These are phyloP conservation scores for Mylabris phalerata DNA, from an alignment of 1,140 invertebrate genomes.

Conservation along the genomic window DNA sequence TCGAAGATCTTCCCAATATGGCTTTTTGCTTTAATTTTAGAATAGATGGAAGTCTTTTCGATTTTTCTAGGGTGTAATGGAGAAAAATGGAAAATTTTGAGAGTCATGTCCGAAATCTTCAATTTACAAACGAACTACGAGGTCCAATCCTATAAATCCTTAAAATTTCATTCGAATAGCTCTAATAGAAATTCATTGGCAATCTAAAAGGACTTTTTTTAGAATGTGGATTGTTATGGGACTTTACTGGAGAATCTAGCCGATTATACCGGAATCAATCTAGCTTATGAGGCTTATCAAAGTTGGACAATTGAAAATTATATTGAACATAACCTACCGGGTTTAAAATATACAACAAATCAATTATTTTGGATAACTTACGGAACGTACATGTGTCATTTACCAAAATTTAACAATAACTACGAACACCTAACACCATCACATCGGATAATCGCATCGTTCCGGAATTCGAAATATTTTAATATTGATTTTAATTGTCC, in stretches of 20 bases:
- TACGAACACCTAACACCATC: constrained; percentile 3
- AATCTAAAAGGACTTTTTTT: constrained; percentile 15
- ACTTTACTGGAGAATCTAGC: constrained; percentile 88
- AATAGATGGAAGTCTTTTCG: too few species aligned
- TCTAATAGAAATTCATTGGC: not conserved
- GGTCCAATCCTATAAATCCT: too few species aligned
- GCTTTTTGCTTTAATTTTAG: too few species aligned
- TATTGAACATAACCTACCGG: constrained; percentile 46
- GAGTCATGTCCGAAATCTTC: too few species aligned
- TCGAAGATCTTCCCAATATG: too few species aligned
- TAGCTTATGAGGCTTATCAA: constrained; percentile 73
- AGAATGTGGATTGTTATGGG: constrained; percentile 76
- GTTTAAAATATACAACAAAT: constrained; percentile 45
- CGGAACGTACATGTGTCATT: constrained; percentile 7
- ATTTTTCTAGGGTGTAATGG: too few species aligned
- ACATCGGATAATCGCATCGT: constrained; percentile 13
- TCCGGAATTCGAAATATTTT: constrained; percentile 45
- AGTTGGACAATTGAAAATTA: constrained; percentile 59
- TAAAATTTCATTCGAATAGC: too few species aligned
- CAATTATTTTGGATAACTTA: constrained; percentile 52
- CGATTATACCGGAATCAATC: constrained; percentile 71
- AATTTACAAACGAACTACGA: too few species aligned
- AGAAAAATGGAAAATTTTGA: too few species aligned
- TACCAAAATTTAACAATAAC: not conserved
- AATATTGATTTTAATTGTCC: constrained; percentile 58